Evolutionary conservation across 2,797 vertebrate species (phyloP), one percentile per base, ranked within the genome.

Genomic region (Trachops cirrhosus): DNA sequence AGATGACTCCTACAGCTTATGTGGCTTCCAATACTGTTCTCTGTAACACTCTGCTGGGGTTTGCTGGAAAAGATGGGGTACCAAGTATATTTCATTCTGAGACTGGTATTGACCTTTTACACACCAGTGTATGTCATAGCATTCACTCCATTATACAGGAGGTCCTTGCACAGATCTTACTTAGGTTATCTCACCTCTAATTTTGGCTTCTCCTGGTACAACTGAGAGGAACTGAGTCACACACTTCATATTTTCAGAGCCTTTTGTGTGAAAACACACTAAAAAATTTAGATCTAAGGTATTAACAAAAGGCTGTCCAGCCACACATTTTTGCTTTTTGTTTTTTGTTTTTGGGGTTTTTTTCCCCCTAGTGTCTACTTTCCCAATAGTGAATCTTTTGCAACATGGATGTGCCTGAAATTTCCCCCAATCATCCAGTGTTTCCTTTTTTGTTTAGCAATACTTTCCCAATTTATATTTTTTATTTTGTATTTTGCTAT

Each of bases 111-210:
- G 10, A 46, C 18, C 22, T n/a, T 57, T 86, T n/a, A 21, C 5
- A n/a, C 0, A 29, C 0, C 9, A 21, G 4, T 16, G 18, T 12
- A 32, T 15, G 3, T 22, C 34, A 2, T 6, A 32, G 2, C 1
- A 68, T 88, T 79, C 32, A 24, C 32, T 74, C 12, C 62, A 24
- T 34, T 59, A 37, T 4, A 54, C 6, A n/a, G 77, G 70, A 21
- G 7, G 19, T 18, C 34, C 9, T 52, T 59, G 39, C 50, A 39
- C 10, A 62, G 29, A n/a, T 50, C 52, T 87, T 59, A 62, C 24
- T 5, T 7, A 52, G 18, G 52, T 44, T 37, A 52, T 29, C 37
- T 15, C 7, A 26, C 6, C n/a, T 79, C 7, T 15, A 19, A 3
- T 37, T 44, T n/a, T 18, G 29, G 3, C 19, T 12, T n/a, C 8